Conservation (phyloP, 1,140 invertebrate genomes). For the Drosophila simulans region DNA sequence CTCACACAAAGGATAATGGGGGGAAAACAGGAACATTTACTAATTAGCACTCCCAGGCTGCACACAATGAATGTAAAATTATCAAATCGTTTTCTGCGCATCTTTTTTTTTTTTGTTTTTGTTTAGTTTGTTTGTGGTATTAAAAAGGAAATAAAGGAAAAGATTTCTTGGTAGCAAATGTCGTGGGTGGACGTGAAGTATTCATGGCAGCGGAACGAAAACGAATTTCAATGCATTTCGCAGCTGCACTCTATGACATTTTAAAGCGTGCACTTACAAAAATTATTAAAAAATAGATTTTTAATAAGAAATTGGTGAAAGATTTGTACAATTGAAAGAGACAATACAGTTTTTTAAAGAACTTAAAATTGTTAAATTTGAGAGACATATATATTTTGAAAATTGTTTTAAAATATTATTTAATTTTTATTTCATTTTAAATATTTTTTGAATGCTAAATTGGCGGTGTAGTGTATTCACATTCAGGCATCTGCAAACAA, state of each 20-base stretch:
- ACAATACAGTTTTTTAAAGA: too few relatives aligned
- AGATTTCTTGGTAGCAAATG: neutral
- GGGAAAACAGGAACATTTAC: constrained; percentile 50
- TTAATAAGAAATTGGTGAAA: neutral
- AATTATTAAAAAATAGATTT: neutral
- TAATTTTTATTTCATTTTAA: neutral
- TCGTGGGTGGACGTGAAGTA: neutral
- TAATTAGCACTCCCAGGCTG: constrained; percentile 65
- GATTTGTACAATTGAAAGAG: too few relatives aligned
- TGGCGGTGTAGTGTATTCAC: constrained; percentile 6
- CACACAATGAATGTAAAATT: constrained; percentile 50
- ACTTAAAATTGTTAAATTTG: too few relatives aligned
- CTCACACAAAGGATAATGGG: constrained; percentile 58
- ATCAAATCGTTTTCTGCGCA: constrained; percentile 33
- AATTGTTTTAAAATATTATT: neutral
- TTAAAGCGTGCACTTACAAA: neutral
- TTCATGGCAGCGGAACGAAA: constrained; percentile 3
- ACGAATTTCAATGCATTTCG: constrained; percentile 36
- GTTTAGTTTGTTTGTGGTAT: constrained; percentile 7
- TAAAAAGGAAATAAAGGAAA: constrained; percentile 14
- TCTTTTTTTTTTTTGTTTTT: constrained; percentile 16
- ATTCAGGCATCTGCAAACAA: constrained; percentile 47
- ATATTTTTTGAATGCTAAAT: neutral
- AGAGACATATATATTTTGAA: too few relatives aligned
- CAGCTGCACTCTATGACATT: constrained; percentile 16